Base-by-base conservation (phyloP, 2,113 vertebrate species). In the Charina bottae region DNA sequence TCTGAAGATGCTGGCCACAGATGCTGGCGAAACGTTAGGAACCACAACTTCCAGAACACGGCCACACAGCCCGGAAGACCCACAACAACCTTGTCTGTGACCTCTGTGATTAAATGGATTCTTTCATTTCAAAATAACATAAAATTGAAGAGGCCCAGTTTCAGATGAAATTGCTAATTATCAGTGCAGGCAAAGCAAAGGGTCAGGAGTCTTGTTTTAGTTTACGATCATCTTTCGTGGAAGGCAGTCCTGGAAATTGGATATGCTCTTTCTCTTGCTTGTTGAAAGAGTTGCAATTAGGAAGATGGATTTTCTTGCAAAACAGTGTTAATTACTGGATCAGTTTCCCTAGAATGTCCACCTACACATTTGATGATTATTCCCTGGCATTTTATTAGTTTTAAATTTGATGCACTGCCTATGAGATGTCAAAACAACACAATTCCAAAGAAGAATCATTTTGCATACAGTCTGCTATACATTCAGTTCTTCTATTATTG, bases 301-400 rank as follows among this genome's bases (percentile, higher is more conserved):
- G 54, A 89, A 94, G 95, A 96, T 92, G 93, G 84, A 88, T 93
- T 94, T 91, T 96, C 90, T 92, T 49, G 28, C 92, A 96, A 54
- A 92, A 95, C 96, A 94, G 87, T 93, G 94, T 97, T 97, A 96
- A 96, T 97, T 97, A 94, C 94, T 94, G 60, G 92, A 92, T 94
- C 89, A 93, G 54, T 95, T 96, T 95, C 62, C 86, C 94, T 78
- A 93, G 92, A 95, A 94, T 95, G 92, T 92, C 94, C 94, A n/a
- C 89, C 95, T 59, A 92, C 94, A 92, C 23, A 93, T 93, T 94
- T 94, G 95, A 94, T 95, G 58, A 94, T 94, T 95, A 93, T 93
- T 96, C 90, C 93, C 90, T 89, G 93, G 87, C 90, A 94, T 95
- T 91, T 96, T 90, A 93, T 96, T 97, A 94, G 89, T 93, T 94